Base-by-base conservation (phyloP, 2,797 vertebrate genomes). In the Sebastes steindachneri region DNA sequence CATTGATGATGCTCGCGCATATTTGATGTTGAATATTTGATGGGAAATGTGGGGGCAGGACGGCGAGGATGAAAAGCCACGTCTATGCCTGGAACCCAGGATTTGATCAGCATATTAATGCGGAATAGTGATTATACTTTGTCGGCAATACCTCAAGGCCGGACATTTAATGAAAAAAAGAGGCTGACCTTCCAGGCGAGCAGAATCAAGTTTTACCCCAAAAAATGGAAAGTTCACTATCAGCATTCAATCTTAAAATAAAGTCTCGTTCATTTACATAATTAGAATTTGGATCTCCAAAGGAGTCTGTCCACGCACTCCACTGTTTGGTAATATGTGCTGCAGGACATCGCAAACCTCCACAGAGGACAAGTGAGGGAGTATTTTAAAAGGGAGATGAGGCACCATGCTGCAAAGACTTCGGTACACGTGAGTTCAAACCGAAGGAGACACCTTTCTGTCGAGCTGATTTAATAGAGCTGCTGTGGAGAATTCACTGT, bases 71-170 rank as follows among this genome's bases (percentile, higher is more conserved):
- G 79, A 89, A 89, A 93, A 93, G 75, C 74, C 79, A 73, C 3
- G 21, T 87, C 89, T 84, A 21, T 66, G 87, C 85, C 86, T 73
- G 83, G 57, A 91, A 91, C 73, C 29, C 70, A 3, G 83, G 68
- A 87, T 91, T 88, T 84, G 80, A 93, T 92, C 89, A 86, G 89
- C 92, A 93, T 93, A 93, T 92, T 90, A 92, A 93, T 89, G 83
- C 66, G 54, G 80, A 88, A 76, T 84, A 73, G 87, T 88, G 88
- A 93, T 92, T 89, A 92, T 82, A 87, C 84, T 88, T 88, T 78
- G 84, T 85, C 80, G 69, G 86, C 78, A 63, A 68, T 81, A 93
- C 80, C 88, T 92, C 84, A 91, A 92, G 89, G 88, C 89, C 59
- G 73, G 82, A 82, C 77, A 59, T 80, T 84, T 91, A 92, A 91